These are phyloP conservation scores for Drosophila malerkotliana DNA, from an alignment of 1,140 invertebrate species.

Conservation along the genomic window DNA sequence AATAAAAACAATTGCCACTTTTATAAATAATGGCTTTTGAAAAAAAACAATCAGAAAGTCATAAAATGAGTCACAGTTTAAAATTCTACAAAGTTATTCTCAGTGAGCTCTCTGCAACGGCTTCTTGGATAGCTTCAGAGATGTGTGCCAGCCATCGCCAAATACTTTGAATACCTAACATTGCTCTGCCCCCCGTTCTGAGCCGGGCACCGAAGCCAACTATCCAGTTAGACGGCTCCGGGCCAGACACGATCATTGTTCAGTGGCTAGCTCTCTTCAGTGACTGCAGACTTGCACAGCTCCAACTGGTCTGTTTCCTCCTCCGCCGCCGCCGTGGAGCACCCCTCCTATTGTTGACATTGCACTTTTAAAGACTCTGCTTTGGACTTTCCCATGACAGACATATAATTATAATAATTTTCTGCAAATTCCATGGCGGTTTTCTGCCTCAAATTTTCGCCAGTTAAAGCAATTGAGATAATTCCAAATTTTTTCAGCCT, in stretches of 20 bases:
- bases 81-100: neutral
- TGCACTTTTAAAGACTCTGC: conserved; percentile 22
- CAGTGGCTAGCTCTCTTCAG: neutral
- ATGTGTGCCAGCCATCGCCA: conserved; percentile 2
- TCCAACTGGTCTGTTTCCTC: conserved; percentile 16
- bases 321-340: neutral
- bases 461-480: conserved; percentile 34
- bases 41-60: neutral
- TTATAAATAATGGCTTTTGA: conserved; percentile 14
- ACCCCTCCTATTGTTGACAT: conserved; percentile 4
- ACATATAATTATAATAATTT: conserved; percentile 48
- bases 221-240: conserved; percentile 45
- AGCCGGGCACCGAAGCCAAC: conserved; percentile 15
- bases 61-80: too few species aligned
- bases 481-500: conserved; percentile 29
- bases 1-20: neutral
- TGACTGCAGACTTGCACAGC: conserved; percentile 26
- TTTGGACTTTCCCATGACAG: conserved; percentile 55
- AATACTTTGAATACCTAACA: conserved; percentile 23
- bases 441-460: conserved; percentile 22
- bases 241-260: conserved; percentile 40
- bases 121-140: neutral
- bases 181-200: neutral
- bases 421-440: conserved; percentile 34
- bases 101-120: neutral